These are phyloP conservation scores for Emydoidea blandingii DNA, from an alignment of 2,797 vertebrate species.

Conservation along the genomic window DNA sequence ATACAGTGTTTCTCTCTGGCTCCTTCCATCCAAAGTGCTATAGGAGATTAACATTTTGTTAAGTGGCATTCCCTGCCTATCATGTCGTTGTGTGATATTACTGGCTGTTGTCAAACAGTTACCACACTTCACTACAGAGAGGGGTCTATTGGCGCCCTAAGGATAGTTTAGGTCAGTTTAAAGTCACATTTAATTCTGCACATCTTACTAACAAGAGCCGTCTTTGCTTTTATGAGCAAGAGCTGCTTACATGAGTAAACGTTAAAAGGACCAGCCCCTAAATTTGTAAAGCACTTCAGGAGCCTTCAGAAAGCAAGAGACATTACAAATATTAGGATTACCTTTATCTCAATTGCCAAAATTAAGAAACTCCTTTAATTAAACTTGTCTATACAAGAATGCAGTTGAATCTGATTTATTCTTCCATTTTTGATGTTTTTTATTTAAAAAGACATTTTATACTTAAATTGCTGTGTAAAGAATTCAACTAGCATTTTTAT, in stretches of 20 bases:
- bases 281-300: not conserved
- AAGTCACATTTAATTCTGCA: not conserved
- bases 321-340: not conserved
- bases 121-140: not conserved
- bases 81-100: not conserved
- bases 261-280: not conserved
- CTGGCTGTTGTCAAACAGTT: not conserved
- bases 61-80: not conserved
- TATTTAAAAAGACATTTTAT: not conserved
- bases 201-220: not conserved
- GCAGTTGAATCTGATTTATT: not conserved
- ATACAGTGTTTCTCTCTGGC: not conserved
- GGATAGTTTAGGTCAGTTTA: not conserved
- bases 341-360: not conserved
- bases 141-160: not conserved
- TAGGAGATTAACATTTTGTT: not conserved
- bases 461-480: slow-evolving; percentile 26
- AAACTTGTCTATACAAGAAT: slow-evolving; percentile 16
- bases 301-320: not conserved
- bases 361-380: not conserved
- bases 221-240: not conserved
- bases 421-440: not conserved
- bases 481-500: slow-evolving; percentile 3
- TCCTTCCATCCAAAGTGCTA: not conserved
- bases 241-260: not conserved